Percentiles rank a stretch among this genome's conserved stretches.
Conservation (phyloP, 2,888 invertebrate genomes). For the Clanis bilineata region DNA sequence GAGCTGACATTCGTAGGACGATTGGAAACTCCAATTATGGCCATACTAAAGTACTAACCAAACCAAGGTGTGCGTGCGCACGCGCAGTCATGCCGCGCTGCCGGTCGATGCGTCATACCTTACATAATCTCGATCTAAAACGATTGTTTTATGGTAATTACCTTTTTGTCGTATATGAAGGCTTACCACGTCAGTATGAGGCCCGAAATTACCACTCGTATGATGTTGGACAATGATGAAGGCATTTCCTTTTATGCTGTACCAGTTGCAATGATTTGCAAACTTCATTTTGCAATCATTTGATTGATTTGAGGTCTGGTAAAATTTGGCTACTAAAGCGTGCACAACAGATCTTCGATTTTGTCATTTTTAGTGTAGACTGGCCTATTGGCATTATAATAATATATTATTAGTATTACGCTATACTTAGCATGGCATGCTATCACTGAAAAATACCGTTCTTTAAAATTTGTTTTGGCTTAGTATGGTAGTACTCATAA, state of each 20-base stretch:
- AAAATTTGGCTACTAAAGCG: no score
- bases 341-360: no score
- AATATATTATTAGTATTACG: no score
- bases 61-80: neutral
- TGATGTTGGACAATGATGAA: neutral
- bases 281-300: neutral
- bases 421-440: no score
- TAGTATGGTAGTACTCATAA: no score
- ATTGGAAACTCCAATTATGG: neutral
- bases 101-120: neutral
- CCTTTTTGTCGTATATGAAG: neutral
- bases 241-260: neutral
- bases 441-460: no score
- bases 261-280: neutral
- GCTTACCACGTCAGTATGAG: neutral
- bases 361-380: no score
- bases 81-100: neutral
- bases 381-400: no score
- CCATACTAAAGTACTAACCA: neutral
- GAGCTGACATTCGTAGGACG: neutral
- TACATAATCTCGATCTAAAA: neutral
- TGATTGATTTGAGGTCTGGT: no score
- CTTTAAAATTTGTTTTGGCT: no score
- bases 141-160: constrained; percentile 11
- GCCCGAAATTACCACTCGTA: neutral